A percentile compares a stretch with the other conserved stretches of the same genome.
phyloP scores from a whole-genome alignment of 2,113 vertebrate genomes.

The Embiotoca jacksoni region DNA sequence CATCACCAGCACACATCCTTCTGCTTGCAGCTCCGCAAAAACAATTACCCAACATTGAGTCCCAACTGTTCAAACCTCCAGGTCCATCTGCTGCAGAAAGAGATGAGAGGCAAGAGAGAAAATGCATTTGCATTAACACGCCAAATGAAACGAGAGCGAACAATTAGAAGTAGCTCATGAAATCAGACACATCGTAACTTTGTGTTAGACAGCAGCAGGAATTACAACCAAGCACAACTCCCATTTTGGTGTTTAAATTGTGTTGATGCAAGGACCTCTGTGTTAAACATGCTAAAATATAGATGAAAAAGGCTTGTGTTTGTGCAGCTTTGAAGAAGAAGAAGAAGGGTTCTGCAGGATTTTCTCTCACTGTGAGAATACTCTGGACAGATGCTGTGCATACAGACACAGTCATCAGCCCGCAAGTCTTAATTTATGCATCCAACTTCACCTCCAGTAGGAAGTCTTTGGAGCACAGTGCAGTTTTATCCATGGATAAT shows the following conservation, averaged over 20 bases:
- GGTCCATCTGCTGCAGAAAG: constrained; percentile 64
- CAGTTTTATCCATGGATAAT: constrained; percentile 20
- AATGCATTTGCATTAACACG: constrained; percentile 15
- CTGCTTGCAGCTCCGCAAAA: constrained; percentile 61
- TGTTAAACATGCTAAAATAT: constrained; percentile 33
- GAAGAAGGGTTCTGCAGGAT: constrained; percentile 30
- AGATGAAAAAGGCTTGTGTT: constrained; percentile 45
- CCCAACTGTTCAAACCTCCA: constrained; percentile 68
- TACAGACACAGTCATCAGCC: constrained; percentile 49
- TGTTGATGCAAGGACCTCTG: constrained; percentile 25
- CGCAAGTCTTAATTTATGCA: constrained; percentile 58
- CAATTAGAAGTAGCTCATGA: not conserved
- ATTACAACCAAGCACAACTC: not conserved
- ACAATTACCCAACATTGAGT: constrained; percentile 64
- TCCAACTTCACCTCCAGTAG: constrained; percentile 30
- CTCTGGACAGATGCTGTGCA: constrained; percentile 53
- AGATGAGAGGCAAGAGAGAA: constrained; percentile 4
- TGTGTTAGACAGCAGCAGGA: not conserved
- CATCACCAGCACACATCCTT: constrained; percentile 62
- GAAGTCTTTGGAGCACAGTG: constrained; percentile 23
- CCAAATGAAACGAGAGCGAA: constrained; percentile 7
- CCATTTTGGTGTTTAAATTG: constrained; percentile 22
- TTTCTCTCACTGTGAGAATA: constrained; percentile 32
- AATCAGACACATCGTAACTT: constrained; percentile 10
- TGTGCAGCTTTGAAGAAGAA: constrained; percentile 52